Evolutionary conservation across 2,888 invertebrate species (phyloP).

Genomic region (Pecten maximus): DNA sequence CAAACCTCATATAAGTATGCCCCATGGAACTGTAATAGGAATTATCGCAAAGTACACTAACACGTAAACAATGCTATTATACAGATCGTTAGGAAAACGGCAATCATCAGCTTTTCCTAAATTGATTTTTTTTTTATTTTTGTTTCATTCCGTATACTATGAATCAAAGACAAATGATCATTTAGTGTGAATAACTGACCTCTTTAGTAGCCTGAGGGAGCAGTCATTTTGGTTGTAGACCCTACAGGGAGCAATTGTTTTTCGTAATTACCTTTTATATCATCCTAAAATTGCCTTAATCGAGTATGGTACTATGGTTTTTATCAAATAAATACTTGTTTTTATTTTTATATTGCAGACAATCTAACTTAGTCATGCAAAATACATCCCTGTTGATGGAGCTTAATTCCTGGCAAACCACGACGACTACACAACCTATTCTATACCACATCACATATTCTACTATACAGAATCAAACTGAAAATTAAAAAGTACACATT

Average conservation of each 20-base stretch:
- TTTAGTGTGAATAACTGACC: background rate
- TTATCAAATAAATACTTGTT: background rate
- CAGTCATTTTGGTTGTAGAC: background rate
- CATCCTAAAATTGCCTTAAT: background rate
- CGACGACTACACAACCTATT: background rate
- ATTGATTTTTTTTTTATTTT: background rate
- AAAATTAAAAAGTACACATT: too few species aligned
- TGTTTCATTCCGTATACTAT: background rate
- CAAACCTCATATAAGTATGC: background rate
- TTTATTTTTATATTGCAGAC: background rate
- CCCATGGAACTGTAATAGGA: background rate
- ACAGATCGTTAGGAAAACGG: background rate
- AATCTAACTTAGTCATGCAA: background rate
- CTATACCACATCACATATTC: too few species aligned
- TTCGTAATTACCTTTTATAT: background rate
- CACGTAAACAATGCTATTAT: background rate
- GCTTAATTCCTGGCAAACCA: background rate
- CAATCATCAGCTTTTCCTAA: background rate
- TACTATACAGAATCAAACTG: too few species aligned
- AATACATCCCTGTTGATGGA: background rate
- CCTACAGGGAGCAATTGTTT: background rate
- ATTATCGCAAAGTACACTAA: slow-evolving; percentile 16
- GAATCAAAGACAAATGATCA: background rate
- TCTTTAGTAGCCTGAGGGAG: background rate
- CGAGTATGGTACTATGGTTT: background rate